Base-by-base conservation (phyloP, 1,140 invertebrate genomes). In the Drosophila bocqueti region DNA sequence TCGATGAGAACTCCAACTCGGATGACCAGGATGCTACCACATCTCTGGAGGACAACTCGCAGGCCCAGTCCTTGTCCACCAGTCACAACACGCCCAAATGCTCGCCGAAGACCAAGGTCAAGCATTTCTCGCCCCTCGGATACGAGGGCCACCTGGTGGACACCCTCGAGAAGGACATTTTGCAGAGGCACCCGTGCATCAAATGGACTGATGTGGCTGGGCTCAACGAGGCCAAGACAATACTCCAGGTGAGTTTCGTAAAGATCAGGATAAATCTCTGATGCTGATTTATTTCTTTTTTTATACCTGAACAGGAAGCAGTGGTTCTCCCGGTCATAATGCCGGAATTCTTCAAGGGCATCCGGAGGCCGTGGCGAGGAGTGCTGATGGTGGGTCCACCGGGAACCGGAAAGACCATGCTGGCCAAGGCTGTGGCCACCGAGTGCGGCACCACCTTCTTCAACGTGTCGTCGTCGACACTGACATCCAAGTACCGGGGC, bases 361-460 rank as follows among this genome's bases (percentile, higher is more conserved):
- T 98, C 54, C 94, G 97, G 26, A 93, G 97, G 61, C 97, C 97
- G 4, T 98, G 97, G 97, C 97, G 97, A 92, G 97, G 97, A n/a
- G 96, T 98, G 1, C 91, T 98, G 47, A 93, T 93, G 92, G 92
- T 93, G 11, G 92, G 92, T 38, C 92, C 92, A 8, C 91, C 95
- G 0, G 99, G 99, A 46, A 99, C 99, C 2, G 99, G 99, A 1
- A 99, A 99, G 95, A 99, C 99, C 0, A 96, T 99, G 96, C 93
- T 99, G 49, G 99, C 99, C 7, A 98, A 99, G 94, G 99, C 99
- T 16, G 98, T 99, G 3, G 99, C 99, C 4, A 99, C 99, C 0
- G 99, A 99, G 94, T 99, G 99, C 93, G 96, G 97, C 46, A 99
- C 99, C 29, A 99, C 99, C 1, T 99, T 99, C 93, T 99, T 99